These are phyloP conservation scores for Gastracanthus pulcherrimus DNA, from an alignment of 2,888 invertebrate genomes.

Conservation along the genomic window DNA sequence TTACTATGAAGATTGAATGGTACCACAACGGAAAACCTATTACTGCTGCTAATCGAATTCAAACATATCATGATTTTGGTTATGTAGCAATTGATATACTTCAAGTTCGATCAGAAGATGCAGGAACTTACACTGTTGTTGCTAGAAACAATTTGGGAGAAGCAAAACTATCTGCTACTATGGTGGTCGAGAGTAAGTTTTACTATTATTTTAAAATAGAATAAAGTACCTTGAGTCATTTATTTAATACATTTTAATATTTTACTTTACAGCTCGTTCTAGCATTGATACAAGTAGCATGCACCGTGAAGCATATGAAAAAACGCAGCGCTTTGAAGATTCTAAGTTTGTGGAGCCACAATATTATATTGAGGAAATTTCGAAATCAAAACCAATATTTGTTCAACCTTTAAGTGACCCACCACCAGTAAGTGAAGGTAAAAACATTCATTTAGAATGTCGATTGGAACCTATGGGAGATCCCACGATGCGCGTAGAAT, in stretches of 20 bases:
- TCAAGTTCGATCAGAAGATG: constrained; percentile 94
- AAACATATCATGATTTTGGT: constrained; percentile 97
- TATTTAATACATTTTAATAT: background rate
- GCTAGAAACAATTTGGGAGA: constrained; percentile 95
- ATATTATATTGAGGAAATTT: constrained; percentile 94
- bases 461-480: constrained; percentile 96
- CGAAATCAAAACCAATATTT: constrained; percentile 96
- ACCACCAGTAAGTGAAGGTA: constrained; percentile 91
- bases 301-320: constrained; percentile 91
- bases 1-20: constrained; percentile 96
- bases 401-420: constrained; percentile 92
- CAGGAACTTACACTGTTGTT: constrained; percentile 94
- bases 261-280: constrained; percentile 84
- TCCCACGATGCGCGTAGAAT: constrained; percentile 96
- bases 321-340: constrained; percentile 92
- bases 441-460: constrained; percentile 94
- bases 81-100: constrained; percentile 97
- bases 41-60: constrained; percentile 92
- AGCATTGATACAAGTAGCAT: constrained; percentile 94
- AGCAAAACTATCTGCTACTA: constrained; percentile 89
- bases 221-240: background rate
- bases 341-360: constrained; percentile 92
- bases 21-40: constrained; percentile 96
- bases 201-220: background rate
- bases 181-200: constrained; percentile 93